Evolutionary conservation across 2,888 invertebrate species (phyloP).

Genomic region (Brenthis daphne): DNA sequence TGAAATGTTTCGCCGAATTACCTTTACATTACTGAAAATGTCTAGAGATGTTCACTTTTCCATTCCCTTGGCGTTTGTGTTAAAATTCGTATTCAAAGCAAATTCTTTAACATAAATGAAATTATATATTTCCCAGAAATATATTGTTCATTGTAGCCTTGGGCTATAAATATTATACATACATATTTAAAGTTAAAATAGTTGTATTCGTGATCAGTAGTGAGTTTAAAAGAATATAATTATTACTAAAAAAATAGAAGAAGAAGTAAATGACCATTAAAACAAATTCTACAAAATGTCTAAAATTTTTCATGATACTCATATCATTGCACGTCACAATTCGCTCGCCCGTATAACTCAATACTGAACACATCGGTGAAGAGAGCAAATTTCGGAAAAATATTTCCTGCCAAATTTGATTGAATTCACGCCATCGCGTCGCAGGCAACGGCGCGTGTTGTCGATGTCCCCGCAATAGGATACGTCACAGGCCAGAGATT

Average conservation of each 20-base stretch:
- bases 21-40: background rate
- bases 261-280: background rate
- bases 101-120: too few species aligned
- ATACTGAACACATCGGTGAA: conserved; percentile 22
- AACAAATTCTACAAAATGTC: background rate
- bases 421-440: conserved; percentile 53
- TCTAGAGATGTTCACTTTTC: background rate
- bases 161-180: too few species aligned
- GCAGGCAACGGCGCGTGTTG: conserved; percentile 55
- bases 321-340: background rate
- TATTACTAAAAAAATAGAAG: too few species aligned
- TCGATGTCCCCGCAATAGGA: conserved; percentile 61
- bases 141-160: too few species aligned
- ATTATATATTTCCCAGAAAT: too few species aligned
- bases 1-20: too few species aligned
- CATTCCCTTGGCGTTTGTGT: background rate
- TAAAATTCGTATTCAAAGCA: too few species aligned
- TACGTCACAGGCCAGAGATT: conserved; percentile 70
- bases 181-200: too few species aligned
- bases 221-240: too few species aligned
- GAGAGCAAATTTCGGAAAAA: conserved; percentile 51
- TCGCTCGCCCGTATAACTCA: conserved; percentile 11
- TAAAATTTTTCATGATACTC: background rate
- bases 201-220: too few species aligned
- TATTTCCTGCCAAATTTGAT: conserved; percentile 58